Conservation (phyloP, 2,113 vertebrate species). For the Plotosus lineatus region DNA sequence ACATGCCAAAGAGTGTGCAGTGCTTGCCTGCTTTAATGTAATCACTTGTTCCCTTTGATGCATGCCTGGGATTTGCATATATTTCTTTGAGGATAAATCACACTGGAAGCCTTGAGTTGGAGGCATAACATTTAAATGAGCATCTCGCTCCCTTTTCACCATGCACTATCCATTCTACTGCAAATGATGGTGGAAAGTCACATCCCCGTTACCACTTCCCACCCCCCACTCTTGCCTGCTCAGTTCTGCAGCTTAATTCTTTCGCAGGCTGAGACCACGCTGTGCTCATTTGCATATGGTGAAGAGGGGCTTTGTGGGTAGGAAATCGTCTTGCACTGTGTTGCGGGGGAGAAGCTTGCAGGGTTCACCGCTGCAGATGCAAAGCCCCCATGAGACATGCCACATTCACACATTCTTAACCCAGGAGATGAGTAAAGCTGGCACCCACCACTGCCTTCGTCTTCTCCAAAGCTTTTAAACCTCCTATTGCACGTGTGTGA, state of each 20-base stretch:
- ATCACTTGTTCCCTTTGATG: constrained; percentile 74
- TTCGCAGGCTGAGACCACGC: constrained; percentile 66
- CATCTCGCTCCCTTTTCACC: constrained; percentile 65
- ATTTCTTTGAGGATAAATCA: constrained; percentile 75
- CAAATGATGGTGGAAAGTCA: constrained; percentile 63
- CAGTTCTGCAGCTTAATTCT: constrained; percentile 70
- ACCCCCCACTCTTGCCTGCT: constrained; percentile 39
- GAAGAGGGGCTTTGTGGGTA: constrained; percentile 64
- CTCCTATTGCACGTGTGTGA: constrained; percentile 19
- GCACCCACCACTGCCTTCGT: constrained; percentile 35
- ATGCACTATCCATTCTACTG: constrained; percentile 69
- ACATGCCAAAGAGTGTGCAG: constrained; percentile 31
- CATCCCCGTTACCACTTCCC: neutral
- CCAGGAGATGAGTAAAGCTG: constrained; percentile 47
- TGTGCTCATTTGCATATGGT: constrained; percentile 73
- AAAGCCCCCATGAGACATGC: constrained; percentile 44
- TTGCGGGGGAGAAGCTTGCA: constrained; percentile 38
- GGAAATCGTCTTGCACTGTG: constrained; percentile 48
- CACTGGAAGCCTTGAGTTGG: constrained; percentile 65
- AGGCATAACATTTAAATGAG: constrained; percentile 79
- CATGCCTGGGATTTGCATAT: constrained; percentile 73
- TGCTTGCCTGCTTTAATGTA: constrained; percentile 68
- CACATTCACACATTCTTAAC: constrained; percentile 46
- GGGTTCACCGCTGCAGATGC: constrained; percentile 43
- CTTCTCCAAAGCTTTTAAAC: constrained; percentile 38